Conservation (phyloP, 2,113 vertebrate species). For the Poeciliopsis turrubarensis region DNA sequence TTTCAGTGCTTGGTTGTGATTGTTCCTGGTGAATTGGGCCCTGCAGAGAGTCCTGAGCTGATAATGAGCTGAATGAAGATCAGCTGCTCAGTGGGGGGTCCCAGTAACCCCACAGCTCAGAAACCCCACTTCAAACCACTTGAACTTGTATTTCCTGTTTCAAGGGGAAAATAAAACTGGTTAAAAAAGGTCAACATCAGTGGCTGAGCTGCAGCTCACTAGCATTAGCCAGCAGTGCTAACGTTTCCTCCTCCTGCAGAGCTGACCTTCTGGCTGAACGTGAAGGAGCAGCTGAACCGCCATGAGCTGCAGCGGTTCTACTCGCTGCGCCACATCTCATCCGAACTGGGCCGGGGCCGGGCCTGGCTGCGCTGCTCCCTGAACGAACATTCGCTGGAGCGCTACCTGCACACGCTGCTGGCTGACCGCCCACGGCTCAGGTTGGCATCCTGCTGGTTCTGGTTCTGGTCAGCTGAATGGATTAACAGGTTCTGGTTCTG, state of each 20-base stretch:
- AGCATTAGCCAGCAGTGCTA: neutral
- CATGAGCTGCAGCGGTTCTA: slow-evolving; percentile 96
- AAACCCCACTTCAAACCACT: slow-evolving; percentile 23
- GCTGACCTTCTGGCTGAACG: slow-evolving; percentile 94
- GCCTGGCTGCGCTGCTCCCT: slow-evolving; percentile 97
- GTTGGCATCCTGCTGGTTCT: slow-evolving; percentile 65
- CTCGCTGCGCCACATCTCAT: slow-evolving; percentile 86
- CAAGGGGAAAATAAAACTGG: neutral
- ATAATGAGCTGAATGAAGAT: slow-evolving; percentile 40
- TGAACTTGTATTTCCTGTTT: neutral
- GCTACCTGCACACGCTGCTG: slow-evolving; percentile 91
- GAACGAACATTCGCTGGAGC: slow-evolving; percentile 96
- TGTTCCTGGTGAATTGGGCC: slow-evolving; percentile 35
- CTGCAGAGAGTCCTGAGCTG: slow-evolving; percentile 31
- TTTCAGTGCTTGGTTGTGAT: slow-evolving; percentile 12
- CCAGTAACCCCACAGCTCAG: slow-evolving; percentile 20
- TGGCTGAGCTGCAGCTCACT: neutral
- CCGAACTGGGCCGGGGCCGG: slow-evolving; percentile 89
- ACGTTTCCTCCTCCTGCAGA: slow-evolving; percentile 73
- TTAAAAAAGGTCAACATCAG: neutral
- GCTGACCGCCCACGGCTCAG: slow-evolving; percentile 88
- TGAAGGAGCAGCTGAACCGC: slow-evolving; percentile 94
- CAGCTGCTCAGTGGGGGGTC: neutral
- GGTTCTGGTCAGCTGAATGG: neutral
- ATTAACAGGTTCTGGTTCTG: slow-evolving; percentile 1